phyloP scores from a whole-genome alignment of 2,888 invertebrate species.

The Melanostoma mellinum region DNA sequence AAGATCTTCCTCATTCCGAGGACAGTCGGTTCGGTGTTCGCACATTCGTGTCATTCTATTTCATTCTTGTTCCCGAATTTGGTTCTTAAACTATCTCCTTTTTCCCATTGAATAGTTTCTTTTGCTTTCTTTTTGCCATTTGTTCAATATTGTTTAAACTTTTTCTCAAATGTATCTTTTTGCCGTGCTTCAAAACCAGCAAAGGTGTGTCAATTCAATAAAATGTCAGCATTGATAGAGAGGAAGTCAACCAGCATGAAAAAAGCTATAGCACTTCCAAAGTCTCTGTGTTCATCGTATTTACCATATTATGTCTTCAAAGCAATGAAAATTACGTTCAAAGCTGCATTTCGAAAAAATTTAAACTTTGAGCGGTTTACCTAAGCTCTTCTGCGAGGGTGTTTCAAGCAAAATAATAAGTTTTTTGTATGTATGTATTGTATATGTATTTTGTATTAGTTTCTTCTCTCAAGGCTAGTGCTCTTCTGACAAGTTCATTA shows the following conservation, averaged over 20 bases:
- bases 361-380: no score
- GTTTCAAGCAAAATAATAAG: background rate
- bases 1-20: no score
- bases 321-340: background rate
- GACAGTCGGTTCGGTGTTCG: no score
- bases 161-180: no score
- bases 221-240: slow-evolving; percentile 38
- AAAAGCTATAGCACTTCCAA: slow-evolving; percentile 25
- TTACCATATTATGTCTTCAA: no score
- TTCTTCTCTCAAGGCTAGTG: background rate
- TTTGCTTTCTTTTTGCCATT: no score
- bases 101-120: no score
- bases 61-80: no score
- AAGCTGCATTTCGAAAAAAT: slow-evolving; percentile 8
- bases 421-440: background rate
- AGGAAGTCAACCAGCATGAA: background rate
- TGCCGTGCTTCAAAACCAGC: no score
- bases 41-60: no score
- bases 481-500: background rate
- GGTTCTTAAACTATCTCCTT: no score
- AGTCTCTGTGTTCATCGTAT: slow-evolving; percentile 26
- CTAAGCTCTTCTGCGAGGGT: background rate
- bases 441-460: slow-evolving; percentile 7
- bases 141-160: no score
- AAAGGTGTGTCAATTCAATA: background rate